A percentile compares a stretch with the other conserved stretches of the same genome.
Conservation (phyloP, 2,113 vertebrate species). For the Actenoides lindsayi region DNA sequence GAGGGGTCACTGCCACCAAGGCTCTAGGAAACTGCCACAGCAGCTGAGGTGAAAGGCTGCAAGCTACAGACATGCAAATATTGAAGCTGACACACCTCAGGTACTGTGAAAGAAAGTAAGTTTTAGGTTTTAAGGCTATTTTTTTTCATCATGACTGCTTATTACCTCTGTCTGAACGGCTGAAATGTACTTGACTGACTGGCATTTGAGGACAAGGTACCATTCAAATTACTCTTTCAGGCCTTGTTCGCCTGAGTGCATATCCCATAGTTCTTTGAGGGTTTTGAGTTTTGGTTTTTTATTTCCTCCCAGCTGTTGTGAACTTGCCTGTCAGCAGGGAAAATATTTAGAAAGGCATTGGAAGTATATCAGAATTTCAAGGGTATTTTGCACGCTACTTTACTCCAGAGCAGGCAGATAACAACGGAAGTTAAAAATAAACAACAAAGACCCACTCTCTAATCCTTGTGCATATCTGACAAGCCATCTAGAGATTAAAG, state of each 20-base stretch:
- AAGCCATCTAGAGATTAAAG: not conserved
- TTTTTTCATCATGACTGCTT: not conserved
- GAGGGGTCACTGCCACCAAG: not conserved
- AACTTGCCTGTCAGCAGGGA: not conserved
- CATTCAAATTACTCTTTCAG: not conserved
- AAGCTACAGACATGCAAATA: not conserved
- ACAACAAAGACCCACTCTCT: not conserved
- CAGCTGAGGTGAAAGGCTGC: not conserved
- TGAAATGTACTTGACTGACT: not conserved
- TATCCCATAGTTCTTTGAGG: not conserved
- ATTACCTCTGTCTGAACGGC: not conserved
- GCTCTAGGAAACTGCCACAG: not conserved
- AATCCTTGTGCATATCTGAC: slow-evolving; percentile 17
- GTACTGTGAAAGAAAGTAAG: not conserved
- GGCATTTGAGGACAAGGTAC: not conserved
- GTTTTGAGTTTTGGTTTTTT: not conserved
- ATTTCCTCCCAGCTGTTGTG: not conserved
- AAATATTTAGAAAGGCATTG: not conserved
- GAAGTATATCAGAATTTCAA: slow-evolving; percentile 2
- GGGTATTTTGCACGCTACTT: slow-evolving; percentile 14
- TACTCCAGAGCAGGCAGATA: slow-evolving; percentile 11
- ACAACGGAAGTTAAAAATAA: slow-evolving; percentile 48
- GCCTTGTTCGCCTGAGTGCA: not conserved
- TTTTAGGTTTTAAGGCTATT: not conserved
- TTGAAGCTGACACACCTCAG: not conserved